Evolutionary conservation across 64 coral and sea anemone species (phyloP), one percentile per base, ranked within the genome.

Genomic region (Stylophora pistillata): DNA sequence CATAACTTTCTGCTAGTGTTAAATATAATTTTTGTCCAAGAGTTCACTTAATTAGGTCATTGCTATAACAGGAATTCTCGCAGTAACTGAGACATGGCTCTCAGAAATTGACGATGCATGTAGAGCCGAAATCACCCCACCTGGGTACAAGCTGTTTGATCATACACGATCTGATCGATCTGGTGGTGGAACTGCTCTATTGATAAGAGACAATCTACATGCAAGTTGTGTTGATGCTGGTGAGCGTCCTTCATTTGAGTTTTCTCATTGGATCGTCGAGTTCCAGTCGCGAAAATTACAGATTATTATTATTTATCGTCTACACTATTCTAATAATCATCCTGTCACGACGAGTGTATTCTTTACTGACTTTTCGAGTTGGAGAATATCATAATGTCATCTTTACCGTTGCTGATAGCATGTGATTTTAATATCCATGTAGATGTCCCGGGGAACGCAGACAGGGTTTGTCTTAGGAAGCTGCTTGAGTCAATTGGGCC

Each of bases 341-440:
- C 80, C 80, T 65, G 58, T 84, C 58, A 84, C 80, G 33, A 84
- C 59, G n/a, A 41, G 58, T 28, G 55, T 81, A 81, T 85, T 85
- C 69, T 65, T 85, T 30, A 13, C 30, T 66, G 84, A 73, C 30
- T 86, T 86, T 56, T 29, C 66, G 32, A 71, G 69, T 73, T 86
- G 31, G 66, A 71, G 54, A 52, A 20, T n/a, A 86, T 72, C 53
- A 23, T 79, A 54, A 27, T 79, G 52, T 79, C 33, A 5, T 58
- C 37, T 1, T 66, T 56, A 9, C 71, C 65, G 55, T 26, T 73
- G 10, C 4, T 73, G 2, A 87, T 87, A 27, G 30, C 37, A 12
- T 32, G 85, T 3, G 86, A 77, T 74, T 74, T 88, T 34, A 88
- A 88, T 88, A 88, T 88, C 21, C 86, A 88, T 47, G 58, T 88